A percentile compares a stretch with the other conserved stretches of the same genome.
Evolutionary conservation across 2,113 vertebrate genomes (phyloP).

Genomic region (Hemicordylus capensis): DNA sequence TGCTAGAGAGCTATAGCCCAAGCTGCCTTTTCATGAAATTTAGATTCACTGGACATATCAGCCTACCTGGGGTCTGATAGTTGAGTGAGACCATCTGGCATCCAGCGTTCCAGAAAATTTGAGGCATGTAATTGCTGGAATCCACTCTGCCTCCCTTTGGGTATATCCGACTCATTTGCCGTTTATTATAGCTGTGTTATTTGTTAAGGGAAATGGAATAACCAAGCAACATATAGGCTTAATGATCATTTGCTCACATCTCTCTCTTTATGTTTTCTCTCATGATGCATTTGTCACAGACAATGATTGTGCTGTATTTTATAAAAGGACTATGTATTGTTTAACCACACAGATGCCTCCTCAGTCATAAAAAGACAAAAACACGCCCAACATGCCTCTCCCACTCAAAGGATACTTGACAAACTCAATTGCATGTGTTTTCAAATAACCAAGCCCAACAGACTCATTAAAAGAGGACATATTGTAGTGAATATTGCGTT

Average conservation of each 20-base stretch:
- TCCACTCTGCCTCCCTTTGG: slow-evolving; percentile 99
- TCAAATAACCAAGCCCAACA: slow-evolving; percentile 96
- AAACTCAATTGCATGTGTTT: slow-evolving; percentile 97
- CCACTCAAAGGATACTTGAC: slow-evolving; percentile 94
- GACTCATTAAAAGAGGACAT: slow-evolving; percentile 99
- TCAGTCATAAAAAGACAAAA: neutral
- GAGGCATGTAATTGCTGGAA: slow-evolving; percentile 99
- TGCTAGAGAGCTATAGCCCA: slow-evolving; percentile 52
- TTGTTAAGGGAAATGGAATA: slow-evolving; percentile 82
- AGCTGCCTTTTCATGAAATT: slow-evolving; percentile 55
- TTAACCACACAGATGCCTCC: neutral
- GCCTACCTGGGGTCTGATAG: slow-evolving; percentile 99
- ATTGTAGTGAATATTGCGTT: slow-evolving; percentile 95
- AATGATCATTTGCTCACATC: neutral
- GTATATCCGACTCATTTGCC: slow-evolving; percentile 99
- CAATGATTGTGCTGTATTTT: neutral
- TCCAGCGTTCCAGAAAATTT: slow-evolving; percentile 99
- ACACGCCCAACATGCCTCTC: neutral
- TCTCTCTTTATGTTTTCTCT: neutral
- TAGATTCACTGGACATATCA: slow-evolving; percentile 66
- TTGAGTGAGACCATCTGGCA: slow-evolving; percentile 99
- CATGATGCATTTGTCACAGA: neutral
- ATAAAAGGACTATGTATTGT: neutral
- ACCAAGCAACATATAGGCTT: slow-evolving; percentile 21
- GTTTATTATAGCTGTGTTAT: slow-evolving; percentile 93